Conservation (phyloP, 2,888 invertebrate genomes). For the Micoletzkya japonica region DNA sequence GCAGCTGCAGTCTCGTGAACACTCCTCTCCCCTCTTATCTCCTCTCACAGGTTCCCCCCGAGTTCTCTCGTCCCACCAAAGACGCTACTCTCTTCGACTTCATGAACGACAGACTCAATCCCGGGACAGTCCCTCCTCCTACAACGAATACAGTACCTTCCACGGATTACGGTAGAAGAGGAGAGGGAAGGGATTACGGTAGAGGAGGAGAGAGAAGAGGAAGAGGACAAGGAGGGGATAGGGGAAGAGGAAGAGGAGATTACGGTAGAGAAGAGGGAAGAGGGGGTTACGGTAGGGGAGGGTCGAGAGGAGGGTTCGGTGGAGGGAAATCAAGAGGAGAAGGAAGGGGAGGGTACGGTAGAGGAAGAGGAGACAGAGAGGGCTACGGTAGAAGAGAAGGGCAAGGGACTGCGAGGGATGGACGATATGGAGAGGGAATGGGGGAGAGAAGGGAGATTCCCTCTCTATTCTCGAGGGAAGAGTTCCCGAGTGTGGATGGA, state of each 20-base stretch:
- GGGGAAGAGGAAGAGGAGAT: neutral
- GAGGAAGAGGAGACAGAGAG: too few species aligned
- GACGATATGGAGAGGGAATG: too few species aligned
- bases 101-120: neutral
- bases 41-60: neutral
- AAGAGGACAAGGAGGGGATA: neutral
- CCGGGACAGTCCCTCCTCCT: neutral
- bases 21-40: too few species aligned
- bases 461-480: neutral
- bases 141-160: neutral
- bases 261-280: neutral
- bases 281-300: neutral
- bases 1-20: too few species aligned
- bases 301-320: neutral
- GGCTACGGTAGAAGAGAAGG: too few species aligned
- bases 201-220: neutral
- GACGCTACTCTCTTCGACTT: slow-evolving; percentile 1
- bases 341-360: too few species aligned
- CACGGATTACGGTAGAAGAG: neutral
- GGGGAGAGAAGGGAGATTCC: too few species aligned
- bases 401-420: too few species aligned
- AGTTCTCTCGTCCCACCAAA: neutral
- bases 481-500: neutral
- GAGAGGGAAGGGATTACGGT: neutral
- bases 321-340: neutral